Evolutionary conservation across 2,797 vertebrate species (phyloP), one percentile per base, ranked within the genome.

Genomic region (Amblyopsis hoosieri): DNA sequence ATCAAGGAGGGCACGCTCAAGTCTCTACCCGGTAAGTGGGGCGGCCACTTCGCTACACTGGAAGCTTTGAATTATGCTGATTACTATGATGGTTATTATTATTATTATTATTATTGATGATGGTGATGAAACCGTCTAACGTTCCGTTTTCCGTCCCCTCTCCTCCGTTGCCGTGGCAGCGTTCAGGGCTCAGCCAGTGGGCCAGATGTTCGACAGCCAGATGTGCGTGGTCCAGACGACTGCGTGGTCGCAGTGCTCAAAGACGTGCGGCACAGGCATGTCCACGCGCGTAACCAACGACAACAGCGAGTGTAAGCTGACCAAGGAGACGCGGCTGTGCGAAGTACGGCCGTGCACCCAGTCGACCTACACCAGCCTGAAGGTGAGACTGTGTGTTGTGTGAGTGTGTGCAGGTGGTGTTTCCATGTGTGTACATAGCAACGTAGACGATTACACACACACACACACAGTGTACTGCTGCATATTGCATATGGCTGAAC

Each of bases 181-280:
- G 63, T 99, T 94, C 91, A 92, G 95, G 85, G 81, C 90, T 0
- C 92, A 94, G 69, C 93, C 94, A 60, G 94, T 94, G 78, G 92
- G 92, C 61, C 94, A 92, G 63, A 80, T 92, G 80, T 94, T 96
- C 66, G 94, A 95, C 60, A 94, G 75, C 82, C 94, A 95, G 73
- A 98, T 97, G 85, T 99, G 97, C 87, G 94, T 98, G 0, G 89
- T 97, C 75, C 97, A 99, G 90, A 99, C 97, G 71, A 99, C 97
- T 2, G 93, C 95, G 14, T 99, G 97, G 97, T 99, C 97, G 49
- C 95, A 95, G 79, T 99, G 97, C 89, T 98, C 97, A 60, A 98
- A 96, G 93, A 97, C 93, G 0, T 99, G 97, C 51, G 97, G 97
- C 60, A 98, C 93, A 9, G 97, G 97, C 70, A 94, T 98, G 89